Base-by-base conservation (phyloP, 2,888 invertebrate species). In the Drosophila quasianomalipes region DNA sequence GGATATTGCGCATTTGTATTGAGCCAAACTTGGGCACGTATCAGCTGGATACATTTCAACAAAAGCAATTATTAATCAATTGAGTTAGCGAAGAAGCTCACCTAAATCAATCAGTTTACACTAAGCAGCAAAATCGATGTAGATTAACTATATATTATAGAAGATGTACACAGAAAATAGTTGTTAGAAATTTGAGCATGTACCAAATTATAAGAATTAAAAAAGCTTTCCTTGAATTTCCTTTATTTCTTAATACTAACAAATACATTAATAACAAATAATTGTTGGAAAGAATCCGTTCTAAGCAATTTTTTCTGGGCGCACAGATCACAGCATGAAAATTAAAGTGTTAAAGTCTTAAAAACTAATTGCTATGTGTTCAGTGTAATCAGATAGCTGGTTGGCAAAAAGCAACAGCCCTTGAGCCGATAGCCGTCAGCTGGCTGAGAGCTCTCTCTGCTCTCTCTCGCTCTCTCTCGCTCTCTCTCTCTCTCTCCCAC, bases 61-160 rank as follows among this genome's bases (percentile, higher is more conserved):
- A 61, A 61, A 57, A 73, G 52, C 84, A 84, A 85, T 85, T 89
- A 83, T 79, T 79, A 89, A 83, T 84, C 87, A 73, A 86, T 89
- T 79, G 76, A 55, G 75, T 65, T 54, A 47, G 41, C 81, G 68
- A 74, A 54, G 60, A 72, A 64, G 62, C 59, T 65, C 58, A 47
- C 65, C 67, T 55, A 62, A 80, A 72, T 74, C 55, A 83, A 83
- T 88, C 81, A 70, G 66, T 35, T 47, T 53, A 74, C 73, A 86
- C 75, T 76, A 16, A 0, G 31, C 64, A 47, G 61, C 60, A 65
- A 68, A 62, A 28, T 19, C 12, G 1, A 5, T 41, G 5, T 12
- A 41, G 4, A 41, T n/a, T n/a, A 41, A 41, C 4, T 2, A n/a
- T 12, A n/a, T 41, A 41, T 37, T 7, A 16, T 37, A 19, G 1